phyloP scores from a whole-genome alignment of 2,888 invertebrate genomes.

The Coleophora flavipennella region DNA sequence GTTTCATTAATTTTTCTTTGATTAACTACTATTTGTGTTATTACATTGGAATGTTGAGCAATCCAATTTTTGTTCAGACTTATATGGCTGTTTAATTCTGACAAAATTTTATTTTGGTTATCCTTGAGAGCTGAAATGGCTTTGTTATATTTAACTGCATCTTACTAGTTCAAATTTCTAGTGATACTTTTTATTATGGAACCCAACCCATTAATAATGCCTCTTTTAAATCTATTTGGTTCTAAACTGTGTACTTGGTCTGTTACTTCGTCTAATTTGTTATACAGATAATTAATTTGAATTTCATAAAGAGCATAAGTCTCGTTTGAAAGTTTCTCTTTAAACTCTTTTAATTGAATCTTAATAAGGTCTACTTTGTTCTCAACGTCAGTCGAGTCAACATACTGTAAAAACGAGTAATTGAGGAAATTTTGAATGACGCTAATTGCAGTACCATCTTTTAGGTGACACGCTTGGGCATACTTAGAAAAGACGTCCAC shows the following conservation, averaged over 20 bases:
- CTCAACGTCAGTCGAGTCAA: slow-evolving; percentile 1
- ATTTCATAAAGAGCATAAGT: slow-evolving; percentile 1
- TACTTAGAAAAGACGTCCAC: slow-evolving; percentile 12
- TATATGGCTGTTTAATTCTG: not conserved
- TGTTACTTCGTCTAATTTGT: not conserved
- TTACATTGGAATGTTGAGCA: not conserved
- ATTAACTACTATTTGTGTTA: not conserved
- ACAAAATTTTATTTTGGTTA: slow-evolving; percentile 3
- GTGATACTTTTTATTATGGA: slow-evolving; percentile 5
- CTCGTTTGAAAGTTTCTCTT: not conserved
- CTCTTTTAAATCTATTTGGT: slow-evolving; percentile 1
- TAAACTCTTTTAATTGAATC: not conserved
- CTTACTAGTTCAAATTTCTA: slow-evolving; percentile 6
- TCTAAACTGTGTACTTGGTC: slow-evolving; percentile 1
- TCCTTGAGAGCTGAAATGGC: slow-evolving; percentile 1
- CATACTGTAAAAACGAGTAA: slow-evolving; percentile 7
- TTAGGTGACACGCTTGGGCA: slow-evolving; percentile 11
- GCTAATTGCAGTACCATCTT: slow-evolving; percentile 10
- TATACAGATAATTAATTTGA: slow-evolving; percentile 2
- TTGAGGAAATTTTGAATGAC: slow-evolving; percentile 7
- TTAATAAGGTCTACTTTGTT: not conserved
- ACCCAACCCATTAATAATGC: slow-evolving; percentile 4
- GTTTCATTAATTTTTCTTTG: not conserved
- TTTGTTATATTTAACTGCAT: slow-evolving; percentile 2
- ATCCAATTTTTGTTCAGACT: not conserved